Evolutionary conservation across 2,888 invertebrate species (phyloP).

Genomic region (Eupithecia vulgata): DNA sequence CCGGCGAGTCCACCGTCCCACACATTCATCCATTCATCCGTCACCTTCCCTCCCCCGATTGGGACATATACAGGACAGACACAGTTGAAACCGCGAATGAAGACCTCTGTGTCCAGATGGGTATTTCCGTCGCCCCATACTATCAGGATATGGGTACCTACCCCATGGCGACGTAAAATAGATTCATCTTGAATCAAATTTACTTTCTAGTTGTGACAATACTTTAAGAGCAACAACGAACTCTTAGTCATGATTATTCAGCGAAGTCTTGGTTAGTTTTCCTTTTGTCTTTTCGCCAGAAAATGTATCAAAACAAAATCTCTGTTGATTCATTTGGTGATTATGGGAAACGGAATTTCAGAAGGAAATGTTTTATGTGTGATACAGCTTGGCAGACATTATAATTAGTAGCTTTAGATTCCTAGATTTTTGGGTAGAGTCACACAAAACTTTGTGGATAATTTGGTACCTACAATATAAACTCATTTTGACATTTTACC

Average conservation of each 20-base stretch:
- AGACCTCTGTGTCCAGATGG: too few species aligned
- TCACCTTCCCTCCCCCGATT: too few species aligned
- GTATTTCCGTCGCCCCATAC: too few species aligned
- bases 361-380: conserved; percentile 16
- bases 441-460: not conserved
- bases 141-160: too few species aligned
- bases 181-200: not conserved
- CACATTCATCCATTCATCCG: too few species aligned
- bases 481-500: too few species aligned
- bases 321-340: conserved; percentile 17
- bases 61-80: too few species aligned
- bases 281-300: conserved; percentile 4
- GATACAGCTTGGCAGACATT: conserved; percentile 15
- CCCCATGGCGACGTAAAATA: not conserved
- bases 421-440: not conserved
- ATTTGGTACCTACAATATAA: not conserved
- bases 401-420: not conserved
- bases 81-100: too few species aligned
- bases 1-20: too few species aligned
- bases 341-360: conserved; percentile 19
- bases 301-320: not conserved
- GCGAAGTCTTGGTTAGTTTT: not conserved
- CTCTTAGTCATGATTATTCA: not conserved
- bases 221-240: not conserved
- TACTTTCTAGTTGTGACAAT: not conserved